These are phyloP conservation scores for Drosophila mayaguana DNA, from an alignment of 2,888 invertebrate species.

Conservation along the genomic window DNA sequence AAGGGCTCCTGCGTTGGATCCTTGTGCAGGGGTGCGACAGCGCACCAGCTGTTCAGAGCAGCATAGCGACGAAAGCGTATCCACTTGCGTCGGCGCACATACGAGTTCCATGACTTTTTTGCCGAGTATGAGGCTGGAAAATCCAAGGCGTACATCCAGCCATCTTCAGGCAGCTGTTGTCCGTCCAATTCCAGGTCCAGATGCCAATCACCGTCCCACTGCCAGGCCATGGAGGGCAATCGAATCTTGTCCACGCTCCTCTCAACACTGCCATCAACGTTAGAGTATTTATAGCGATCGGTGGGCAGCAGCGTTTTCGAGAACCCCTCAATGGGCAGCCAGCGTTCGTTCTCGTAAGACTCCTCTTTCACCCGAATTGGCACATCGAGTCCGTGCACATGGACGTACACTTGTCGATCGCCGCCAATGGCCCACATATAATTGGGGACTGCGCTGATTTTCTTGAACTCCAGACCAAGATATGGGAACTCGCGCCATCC, in stretches of 20 bases:
- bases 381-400: slow-evolving; percentile 94
- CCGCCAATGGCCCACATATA: slow-evolving; percentile 97
- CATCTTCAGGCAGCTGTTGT: slow-evolving; percentile 94
- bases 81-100: slow-evolving; percentile 95
- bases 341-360: slow-evolving; percentile 96
- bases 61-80: slow-evolving; percentile 94
- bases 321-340: slow-evolving; percentile 96
- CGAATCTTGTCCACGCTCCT: slow-evolving; percentile 92
- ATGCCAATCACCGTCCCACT: slow-evolving; percentile 98
- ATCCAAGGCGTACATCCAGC: slow-evolving; percentile 97
- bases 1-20: slow-evolving; percentile 96
- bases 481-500: slow-evolving; percentile 94
- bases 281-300: slow-evolving; percentile 94
- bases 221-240: slow-evolving; percentile 97
- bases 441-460: slow-evolving; percentile 93
- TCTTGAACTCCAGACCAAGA: slow-evolving; percentile 94
- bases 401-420: slow-evolving; percentile 96
- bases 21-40: slow-evolving; percentile 94
- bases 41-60: slow-evolving; percentile 96
- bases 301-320: slow-evolving; percentile 93
- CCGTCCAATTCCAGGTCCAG: slow-evolving; percentile 93
- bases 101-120: slow-evolving; percentile 95
- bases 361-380: slow-evolving; percentile 96
- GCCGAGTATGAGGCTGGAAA: slow-evolving; percentile 93
- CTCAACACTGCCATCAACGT: slow-evolving; percentile 92